Percentiles rank a stretch among this genome's conserved stretches.
These are phyloP conservation scores for Atlantisia rogersi DNA, from an alignment of 2,113 vertebrate species.

Conservation along the genomic window DNA sequence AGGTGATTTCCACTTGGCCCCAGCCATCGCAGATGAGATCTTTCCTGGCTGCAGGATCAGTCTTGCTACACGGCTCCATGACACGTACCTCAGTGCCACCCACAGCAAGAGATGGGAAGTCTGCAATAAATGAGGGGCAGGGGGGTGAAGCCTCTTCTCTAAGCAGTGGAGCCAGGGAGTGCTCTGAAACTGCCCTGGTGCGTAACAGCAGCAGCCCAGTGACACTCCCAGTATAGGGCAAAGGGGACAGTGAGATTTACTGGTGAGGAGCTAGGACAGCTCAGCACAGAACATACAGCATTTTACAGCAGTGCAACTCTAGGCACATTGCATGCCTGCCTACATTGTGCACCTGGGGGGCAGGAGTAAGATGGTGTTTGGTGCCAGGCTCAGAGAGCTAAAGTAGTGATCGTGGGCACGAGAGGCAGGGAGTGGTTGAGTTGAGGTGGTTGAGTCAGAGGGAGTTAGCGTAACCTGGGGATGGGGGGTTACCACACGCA, in stretches of 20 bases:
- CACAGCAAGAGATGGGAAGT: not conserved
- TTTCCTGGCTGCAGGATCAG: not conserved
- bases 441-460: not conserved
- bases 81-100: fast-evolving
- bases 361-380: not conserved
- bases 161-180: not conserved
- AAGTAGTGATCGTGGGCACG: not conserved
- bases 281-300: not conserved
- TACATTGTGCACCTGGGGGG: fast-evolving
- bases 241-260: not conserved
- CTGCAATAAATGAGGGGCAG: not conserved
- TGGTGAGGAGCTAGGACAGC: not conserved
- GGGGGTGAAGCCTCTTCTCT: not conserved
- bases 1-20: not conserved
- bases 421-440: not conserved
- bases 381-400: not conserved
- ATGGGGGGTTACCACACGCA: not conserved
- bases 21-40: not conserved
- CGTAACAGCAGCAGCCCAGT: not conserved
- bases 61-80: not conserved
- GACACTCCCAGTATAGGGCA: not conserved
- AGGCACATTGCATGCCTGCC: not conserved
- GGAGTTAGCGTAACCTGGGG: not conserved
- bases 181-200: not conserved
- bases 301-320: not conserved